Percentiles rank a stretch among this genome's conserved stretches.
phyloP scores from a whole-genome alignment of 2,113 vertebrate genomes.

The Ceuthmochares aereus region DNA sequence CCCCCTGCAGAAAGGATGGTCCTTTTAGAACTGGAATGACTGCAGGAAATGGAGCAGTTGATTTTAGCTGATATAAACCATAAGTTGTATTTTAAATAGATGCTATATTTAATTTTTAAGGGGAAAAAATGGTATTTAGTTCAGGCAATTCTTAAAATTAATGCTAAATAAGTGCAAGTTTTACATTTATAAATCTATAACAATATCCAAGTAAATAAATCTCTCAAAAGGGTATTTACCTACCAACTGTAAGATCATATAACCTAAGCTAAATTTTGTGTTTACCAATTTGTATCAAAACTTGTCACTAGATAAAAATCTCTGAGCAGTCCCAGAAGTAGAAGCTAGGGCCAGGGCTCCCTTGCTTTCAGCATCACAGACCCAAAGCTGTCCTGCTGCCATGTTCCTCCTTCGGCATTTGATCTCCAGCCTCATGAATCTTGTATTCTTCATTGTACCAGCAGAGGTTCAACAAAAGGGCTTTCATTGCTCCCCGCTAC shows the following conservation, averaged over 20 bases:
- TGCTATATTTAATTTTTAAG: neutral
- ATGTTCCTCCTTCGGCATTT: accelerated
- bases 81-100: neutral
- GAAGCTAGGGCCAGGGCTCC: neutral
- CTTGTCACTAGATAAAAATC: neutral
- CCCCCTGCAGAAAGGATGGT: neutral
- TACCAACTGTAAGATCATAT: neutral
- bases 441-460: neutral
- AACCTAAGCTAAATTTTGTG: neutral
- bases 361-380: neutral
- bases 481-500: neutral
- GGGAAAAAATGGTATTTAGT: neutral
- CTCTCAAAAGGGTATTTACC: neutral
- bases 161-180: neutral
- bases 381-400: neutral
- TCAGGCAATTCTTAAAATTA: neutral
- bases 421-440: neutral
- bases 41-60: neutral
- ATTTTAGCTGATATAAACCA: neutral
- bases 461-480: neutral
- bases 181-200: neutral
- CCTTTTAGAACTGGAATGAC: neutral
- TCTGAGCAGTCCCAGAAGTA: neutral
- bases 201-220: neutral
- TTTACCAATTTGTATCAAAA: neutral